Conservation (phyloP, 2,113 vertebrate species). For the Gambusia holbrooki region DNA sequence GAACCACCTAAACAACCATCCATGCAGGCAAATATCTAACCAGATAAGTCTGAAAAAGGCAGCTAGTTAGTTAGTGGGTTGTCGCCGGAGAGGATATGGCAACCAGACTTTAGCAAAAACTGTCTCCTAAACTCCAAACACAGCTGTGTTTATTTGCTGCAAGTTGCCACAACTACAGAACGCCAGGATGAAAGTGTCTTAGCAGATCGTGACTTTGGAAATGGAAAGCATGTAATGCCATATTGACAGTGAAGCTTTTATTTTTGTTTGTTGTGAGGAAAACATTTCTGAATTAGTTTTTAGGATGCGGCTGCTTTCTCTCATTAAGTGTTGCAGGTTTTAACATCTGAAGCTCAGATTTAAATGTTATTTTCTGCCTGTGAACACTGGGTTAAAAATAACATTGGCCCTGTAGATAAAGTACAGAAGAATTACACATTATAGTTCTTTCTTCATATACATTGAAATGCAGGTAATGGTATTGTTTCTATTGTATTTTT, state of each 20-base stretch:
- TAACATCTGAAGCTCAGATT: slow-evolving; percentile 10
- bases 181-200: slow-evolving; percentile 49
- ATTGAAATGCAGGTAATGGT: slow-evolving; percentile 9
- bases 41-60: slow-evolving; percentile 41
- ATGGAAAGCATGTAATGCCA: slow-evolving; percentile 19
- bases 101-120: slow-evolving; percentile 37
- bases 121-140: slow-evolving; percentile 57
- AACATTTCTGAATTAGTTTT: not conserved
- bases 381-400: slow-evolving; percentile 34
- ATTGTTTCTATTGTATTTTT: not conserved
- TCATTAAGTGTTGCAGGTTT: not conserved
- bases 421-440: not conserved
- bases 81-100: slow-evolving; percentile 60
- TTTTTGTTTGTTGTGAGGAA: slow-evolving; percentile 12
- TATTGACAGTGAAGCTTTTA: slow-evolving; percentile 2
- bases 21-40: slow-evolving; percentile 49
- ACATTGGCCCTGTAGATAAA: slow-evolving; percentile 9
- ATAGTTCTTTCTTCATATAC: not conserved
- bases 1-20: slow-evolving; percentile 20
- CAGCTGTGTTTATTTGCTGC: slow-evolving; percentile 69
- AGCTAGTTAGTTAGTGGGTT: slow-evolving; percentile 61
- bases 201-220: slow-evolving; percentile 29
- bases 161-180: slow-evolving; percentile 38
- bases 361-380: slow-evolving; percentile 20
- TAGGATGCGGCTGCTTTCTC: not conserved